Evolutionary conservation across 2,888 invertebrate genomes (phyloP).

Genomic region (Megastigmus dorsalis): DNA sequence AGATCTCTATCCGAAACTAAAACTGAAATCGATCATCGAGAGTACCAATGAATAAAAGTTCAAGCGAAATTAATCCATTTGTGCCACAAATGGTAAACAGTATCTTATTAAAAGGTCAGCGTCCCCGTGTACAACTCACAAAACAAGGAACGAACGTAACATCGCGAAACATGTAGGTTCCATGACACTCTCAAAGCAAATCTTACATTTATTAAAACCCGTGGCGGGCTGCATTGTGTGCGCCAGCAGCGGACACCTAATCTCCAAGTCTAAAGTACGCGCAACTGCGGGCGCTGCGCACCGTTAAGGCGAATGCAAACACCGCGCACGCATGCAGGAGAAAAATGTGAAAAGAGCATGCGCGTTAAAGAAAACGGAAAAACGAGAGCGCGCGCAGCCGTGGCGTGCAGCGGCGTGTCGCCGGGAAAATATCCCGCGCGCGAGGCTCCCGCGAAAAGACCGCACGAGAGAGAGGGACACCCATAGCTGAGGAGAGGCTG

Average conservation of each 20-base stretch:
- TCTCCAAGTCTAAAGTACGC: slow-evolving; percentile 36
- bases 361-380: slow-evolving; percentile 10
- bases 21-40: too few relatives aligned
- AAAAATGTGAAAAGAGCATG: neutral
- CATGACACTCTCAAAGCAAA: neutral
- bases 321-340: neutral
- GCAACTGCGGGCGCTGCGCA: neutral
- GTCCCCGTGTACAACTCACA: too few relatives aligned
- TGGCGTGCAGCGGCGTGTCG: neutral
- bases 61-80: too few relatives aligned
- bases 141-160: too few relatives aligned
- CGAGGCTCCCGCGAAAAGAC: neutral
- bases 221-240: slow-evolving; percentile 10
- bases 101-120: too few relatives aligned
- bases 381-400: neutral
- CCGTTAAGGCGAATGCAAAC: neutral
- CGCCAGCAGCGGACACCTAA: slow-evolving; percentile 45
- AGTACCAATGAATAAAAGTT: too few relatives aligned
- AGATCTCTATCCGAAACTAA: too few relatives aligned
- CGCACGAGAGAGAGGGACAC: neutral
- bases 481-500: neutral
- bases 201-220: slow-evolving; percentile 29
- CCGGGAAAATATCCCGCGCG: too few relatives aligned
- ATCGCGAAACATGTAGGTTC: too few relatives aligned
- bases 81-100: too few relatives aligned